Evolutionary conservation across 2,888 invertebrate genomes (phyloP), one percentile per base, ranked within the genome.

Genomic region (Ommatoiulus sabulosus): DNA sequence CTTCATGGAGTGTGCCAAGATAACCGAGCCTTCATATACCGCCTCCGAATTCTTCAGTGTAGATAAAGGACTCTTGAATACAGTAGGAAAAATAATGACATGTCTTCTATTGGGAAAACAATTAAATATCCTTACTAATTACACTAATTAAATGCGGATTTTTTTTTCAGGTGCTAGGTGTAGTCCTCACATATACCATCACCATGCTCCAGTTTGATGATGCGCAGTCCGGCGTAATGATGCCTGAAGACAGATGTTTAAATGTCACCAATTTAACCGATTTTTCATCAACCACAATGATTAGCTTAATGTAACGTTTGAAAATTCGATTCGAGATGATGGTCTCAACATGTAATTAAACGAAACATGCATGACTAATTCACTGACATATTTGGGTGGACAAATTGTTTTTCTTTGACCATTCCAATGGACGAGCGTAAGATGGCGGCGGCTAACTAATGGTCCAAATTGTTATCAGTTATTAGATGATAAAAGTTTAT

Each of bases 41-140:
- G 86, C 86, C 46, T 46, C 46, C 12, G 86, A 48, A 86, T 86
- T 46, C 48, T 86, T 86, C 86, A 48, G 48, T n/a, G 86, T 86
- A n/a, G 86, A 86, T 24, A 86, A 48, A 86, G 86, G 86, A n/a
- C 48, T 86, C 44, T 86, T 86, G 86, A 86, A 44, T n/a, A 48
- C 86, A 10, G 86, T 86, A 86, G 1, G 17, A 86, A 24, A 35
- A 24, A 35, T 24, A 80, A 12, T 52, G 12, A 15, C 6, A 80
- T 35, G 24, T 80, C 80, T 80, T 80, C 80, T 12, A 35, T 10
- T 35, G 12, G 3, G 24, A 7, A 10, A 12, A 10, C 72, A 72
- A 8, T 8, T 72, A 63, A 35, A 15, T 80, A 3, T 35, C 12
- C 24, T 35, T n/a, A 20, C n/a, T 20, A 63, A 63, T 63, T 20